phyloP scores from a whole-genome alignment of 1,140 invertebrate genomes.

The Neodiprion pinetum region DNA sequence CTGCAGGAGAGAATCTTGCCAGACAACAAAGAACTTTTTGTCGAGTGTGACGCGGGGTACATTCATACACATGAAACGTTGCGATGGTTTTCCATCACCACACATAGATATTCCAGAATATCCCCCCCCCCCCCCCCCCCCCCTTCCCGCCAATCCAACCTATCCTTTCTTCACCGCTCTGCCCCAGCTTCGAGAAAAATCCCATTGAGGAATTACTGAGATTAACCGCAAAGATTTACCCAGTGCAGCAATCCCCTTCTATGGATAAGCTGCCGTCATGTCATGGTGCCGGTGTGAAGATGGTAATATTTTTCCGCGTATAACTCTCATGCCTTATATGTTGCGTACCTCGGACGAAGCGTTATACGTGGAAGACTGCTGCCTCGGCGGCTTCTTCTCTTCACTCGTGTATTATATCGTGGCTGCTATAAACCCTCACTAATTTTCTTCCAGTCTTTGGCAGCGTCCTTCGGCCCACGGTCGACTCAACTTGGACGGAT shows the following conservation, averaged over 20 bases:
- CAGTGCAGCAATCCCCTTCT: background rate
- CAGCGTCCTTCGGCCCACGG: background rate
- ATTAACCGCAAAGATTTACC: background rate
- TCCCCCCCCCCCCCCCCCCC: background rate
- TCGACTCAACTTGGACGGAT: background rate
- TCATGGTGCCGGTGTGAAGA: no score
- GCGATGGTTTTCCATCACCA: background rate
- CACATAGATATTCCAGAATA: background rate
- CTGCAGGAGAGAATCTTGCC: background rate
- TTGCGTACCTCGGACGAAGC: no score
- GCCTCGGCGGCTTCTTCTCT: no score
- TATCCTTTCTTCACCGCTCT: background rate
- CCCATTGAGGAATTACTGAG: background rate
- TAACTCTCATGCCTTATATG: no score
- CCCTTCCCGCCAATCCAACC: background rate
- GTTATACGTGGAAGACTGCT: no score
- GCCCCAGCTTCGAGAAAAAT: no score
- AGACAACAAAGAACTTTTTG: conserved; percentile 7
- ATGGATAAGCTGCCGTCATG: no score
- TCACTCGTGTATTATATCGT: no score
- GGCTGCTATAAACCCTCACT: no score
- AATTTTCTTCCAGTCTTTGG: background rate
- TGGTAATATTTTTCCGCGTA: no score
- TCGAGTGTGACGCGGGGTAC: background rate
- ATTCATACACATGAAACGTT: background rate